Conservation (phyloP, 2,797 vertebrate genomes). For the Pantherophis vulpinus region DNA sequence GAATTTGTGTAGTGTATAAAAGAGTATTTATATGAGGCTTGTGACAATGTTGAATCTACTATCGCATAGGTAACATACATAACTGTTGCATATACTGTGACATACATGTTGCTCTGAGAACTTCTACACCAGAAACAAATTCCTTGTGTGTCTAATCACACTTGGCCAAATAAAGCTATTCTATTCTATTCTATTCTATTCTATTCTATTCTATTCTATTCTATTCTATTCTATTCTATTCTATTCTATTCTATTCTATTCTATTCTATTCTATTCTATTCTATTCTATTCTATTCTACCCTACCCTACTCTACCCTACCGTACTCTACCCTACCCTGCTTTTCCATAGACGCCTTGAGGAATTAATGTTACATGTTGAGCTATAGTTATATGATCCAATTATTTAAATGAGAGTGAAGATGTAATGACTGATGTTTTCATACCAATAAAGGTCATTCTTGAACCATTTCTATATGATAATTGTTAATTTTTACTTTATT, state of each 20-base stretch:
- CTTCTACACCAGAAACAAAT: background rate
- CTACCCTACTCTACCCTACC: too few relatives aligned
- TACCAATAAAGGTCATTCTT: background rate
- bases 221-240: too few relatives aligned
- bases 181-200: too few relatives aligned
- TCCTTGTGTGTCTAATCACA: background rate
- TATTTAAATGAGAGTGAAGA: background rate
- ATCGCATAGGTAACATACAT: background rate
- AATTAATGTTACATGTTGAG: background rate
- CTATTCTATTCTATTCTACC: too few relatives aligned
- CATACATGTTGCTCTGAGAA: background rate
- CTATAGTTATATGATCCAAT: background rate
- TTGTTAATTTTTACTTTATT: background rate
- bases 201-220: too few relatives aligned
- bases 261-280: too few relatives aligned
- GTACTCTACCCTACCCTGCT: background rate
- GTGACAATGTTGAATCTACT: background rate
- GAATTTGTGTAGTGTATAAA: background rate
- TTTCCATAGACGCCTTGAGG: background rate
- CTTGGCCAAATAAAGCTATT: background rate
- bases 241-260: too few relatives aligned
- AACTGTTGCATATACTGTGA: background rate
- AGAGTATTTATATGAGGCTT: background rate
- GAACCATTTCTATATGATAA: background rate
- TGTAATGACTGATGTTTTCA: background rate